A percentile compares a stretch with the other conserved stretches of the same genome.
Conservation (phyloP, 2,888 invertebrate species). For the Galeruca laticollis region DNA sequence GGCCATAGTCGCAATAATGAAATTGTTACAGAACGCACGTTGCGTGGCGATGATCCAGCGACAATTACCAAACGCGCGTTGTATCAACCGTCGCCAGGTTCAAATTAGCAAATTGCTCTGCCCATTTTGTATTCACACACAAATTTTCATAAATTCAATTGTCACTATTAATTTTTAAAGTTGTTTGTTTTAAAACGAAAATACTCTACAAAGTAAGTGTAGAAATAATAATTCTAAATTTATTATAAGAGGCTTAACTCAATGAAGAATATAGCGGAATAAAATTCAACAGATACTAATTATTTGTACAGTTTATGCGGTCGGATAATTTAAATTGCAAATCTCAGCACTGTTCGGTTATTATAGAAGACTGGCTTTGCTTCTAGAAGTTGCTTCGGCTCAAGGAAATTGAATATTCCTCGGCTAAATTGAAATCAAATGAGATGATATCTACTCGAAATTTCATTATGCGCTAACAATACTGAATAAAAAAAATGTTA, state of each 20-base stretch:
- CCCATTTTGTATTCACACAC: too few species aligned
- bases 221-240: neutral
- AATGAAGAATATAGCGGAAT: conserved; percentile 3
- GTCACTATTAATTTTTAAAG: too few species aligned
- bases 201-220: neutral
- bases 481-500: conserved; percentile 1
- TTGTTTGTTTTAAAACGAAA: too few species aligned
- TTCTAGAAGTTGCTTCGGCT: conserved; percentile 16
- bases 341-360: conserved; percentile 39
- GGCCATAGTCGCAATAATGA: too few species aligned
- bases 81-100: too few species aligned
- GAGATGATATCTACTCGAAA: conserved; percentile 30
- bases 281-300: conserved; percentile 36
- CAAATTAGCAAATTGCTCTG: too few species aligned
- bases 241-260: conserved; percentile 13
- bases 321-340: conserved; percentile 45
- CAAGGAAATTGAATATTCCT: conserved; percentile 47
- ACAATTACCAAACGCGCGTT: too few species aligned
- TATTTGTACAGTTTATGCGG: conserved; percentile 43
- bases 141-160: too few species aligned
- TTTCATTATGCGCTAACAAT: conserved; percentile 18
- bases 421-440: conserved; percentile 38
- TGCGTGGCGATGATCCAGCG: too few species aligned
- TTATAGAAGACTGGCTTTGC: conserved; percentile 31
- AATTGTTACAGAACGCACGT: too few species aligned